phyloP scores from a whole-genome alignment of 2,113 vertebrate genomes.

The Corythornis cristatus region DNA sequence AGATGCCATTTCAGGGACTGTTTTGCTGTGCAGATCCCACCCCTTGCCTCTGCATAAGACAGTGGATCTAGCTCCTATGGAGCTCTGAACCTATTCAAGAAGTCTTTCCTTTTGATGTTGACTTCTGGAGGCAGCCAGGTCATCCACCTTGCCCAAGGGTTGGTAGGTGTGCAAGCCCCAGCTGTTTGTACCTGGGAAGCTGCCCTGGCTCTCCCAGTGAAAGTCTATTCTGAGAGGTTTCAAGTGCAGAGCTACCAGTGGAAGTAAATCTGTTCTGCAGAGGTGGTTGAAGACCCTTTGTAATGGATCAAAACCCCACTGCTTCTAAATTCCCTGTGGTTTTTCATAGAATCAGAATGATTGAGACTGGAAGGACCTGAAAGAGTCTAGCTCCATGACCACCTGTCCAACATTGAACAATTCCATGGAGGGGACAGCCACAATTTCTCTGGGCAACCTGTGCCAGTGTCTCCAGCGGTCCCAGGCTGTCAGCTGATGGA shows the following conservation, averaged over 20 bases:
- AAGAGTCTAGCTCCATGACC: background rate
- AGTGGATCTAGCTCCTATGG: background rate
- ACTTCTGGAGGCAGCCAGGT: background rate
- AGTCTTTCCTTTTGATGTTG: background rate
- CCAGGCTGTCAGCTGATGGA: background rate
- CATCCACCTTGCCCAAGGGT: background rate
- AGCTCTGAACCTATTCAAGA: background rate
- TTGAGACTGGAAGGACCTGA: background rate
- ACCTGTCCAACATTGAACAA: background rate
- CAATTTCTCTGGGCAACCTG: background rate
- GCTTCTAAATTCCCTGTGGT: background rate
- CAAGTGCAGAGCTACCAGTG: no score
- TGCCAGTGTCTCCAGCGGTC: background rate
- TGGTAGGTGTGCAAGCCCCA: background rate
- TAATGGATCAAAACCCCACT: background rate
- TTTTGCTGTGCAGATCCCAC: background rate
- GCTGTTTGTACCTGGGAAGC: background rate
- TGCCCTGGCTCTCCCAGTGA: accelerated
- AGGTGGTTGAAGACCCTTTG: background rate
- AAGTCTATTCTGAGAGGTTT: background rate
- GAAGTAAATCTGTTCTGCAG: background rate
- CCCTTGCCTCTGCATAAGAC: background rate
- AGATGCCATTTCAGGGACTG: accelerated
- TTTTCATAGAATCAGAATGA: background rate
- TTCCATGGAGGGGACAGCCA: background rate